Evolutionary conservation across 2,888 invertebrate genomes (phyloP).

Genomic region (Drosophila percnosoma): DNA sequence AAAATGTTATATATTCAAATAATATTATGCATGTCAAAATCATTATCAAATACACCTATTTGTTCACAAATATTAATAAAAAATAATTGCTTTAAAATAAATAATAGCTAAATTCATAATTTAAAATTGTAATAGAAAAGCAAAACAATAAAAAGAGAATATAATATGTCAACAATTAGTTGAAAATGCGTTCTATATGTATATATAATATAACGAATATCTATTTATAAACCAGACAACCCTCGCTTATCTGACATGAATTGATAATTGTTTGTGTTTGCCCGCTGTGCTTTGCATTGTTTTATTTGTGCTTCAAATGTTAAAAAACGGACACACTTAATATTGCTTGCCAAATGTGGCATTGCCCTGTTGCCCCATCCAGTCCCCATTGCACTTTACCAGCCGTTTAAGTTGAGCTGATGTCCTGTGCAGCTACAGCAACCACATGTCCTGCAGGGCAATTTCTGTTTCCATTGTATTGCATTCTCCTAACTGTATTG

Average conservation of each 20-base stretch:
- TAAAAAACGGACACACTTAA: slow-evolving; percentile 67
- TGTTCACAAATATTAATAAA: background rate
- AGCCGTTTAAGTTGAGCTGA: slow-evolving; percentile 47
- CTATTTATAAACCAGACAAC: background rate
- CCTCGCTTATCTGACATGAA: slow-evolving; percentile 27
- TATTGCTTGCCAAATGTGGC: slow-evolving; percentile 66
- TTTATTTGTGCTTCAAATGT: slow-evolving; percentile 61
- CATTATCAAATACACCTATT: background rate
- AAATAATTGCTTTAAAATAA: background rate
- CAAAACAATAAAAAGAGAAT: background rate
- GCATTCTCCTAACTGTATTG: slow-evolving; percentile 39
- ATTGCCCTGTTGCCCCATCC: background rate
- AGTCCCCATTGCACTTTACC: slow-evolving; percentile 42
- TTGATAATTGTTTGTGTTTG: slow-evolving; percentile 32
- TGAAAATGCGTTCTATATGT: background rate
- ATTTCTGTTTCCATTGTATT: slow-evolving; percentile 56
- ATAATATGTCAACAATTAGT: background rate
- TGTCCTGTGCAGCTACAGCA: slow-evolving; percentile 36
- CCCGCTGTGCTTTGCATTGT: slow-evolving; percentile 32
- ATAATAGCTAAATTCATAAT: background rate
- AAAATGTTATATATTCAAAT: background rate
- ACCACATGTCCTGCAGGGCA: slow-evolving; percentile 61
- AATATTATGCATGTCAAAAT: background rate
- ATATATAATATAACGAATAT: background rate
- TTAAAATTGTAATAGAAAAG: background rate